Evolutionary conservation across 2,113 vertebrate species (phyloP).

Genomic region (Hemichromis elongatus): DNA sequence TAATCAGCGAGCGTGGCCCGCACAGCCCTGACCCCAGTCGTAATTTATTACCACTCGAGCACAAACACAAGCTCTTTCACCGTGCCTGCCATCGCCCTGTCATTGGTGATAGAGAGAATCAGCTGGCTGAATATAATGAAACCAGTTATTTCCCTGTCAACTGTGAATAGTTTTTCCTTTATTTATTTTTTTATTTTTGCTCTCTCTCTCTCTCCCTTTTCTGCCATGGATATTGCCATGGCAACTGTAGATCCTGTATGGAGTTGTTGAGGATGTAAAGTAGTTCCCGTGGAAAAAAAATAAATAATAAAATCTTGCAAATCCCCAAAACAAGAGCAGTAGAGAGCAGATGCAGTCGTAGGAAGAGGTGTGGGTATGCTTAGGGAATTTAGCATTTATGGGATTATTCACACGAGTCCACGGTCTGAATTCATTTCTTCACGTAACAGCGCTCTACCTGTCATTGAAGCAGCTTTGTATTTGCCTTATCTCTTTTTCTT

Average conservation of each 20-base stretch:
- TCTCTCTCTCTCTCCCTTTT: not conserved
- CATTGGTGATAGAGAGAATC: slow-evolving; percentile 57
- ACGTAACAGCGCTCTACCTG: slow-evolving; percentile 15
- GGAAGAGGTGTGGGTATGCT: slow-evolving; percentile 31
- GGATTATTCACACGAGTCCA: slow-evolving; percentile 44
- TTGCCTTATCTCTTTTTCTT: slow-evolving; percentile 11
- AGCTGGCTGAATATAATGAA: slow-evolving; percentile 65
- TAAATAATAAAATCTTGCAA: slow-evolving; percentile 55
- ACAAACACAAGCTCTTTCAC: slow-evolving; percentile 45
- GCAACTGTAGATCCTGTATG: slow-evolving; percentile 66
- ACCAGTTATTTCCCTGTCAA: slow-evolving; percentile 69
- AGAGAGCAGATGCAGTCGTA: slow-evolving; percentile 45
- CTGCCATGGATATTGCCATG: slow-evolving; percentile 64
- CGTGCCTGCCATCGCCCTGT: slow-evolving; percentile 21
- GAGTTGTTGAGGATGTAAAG: slow-evolving; percentile 57
- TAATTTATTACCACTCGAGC: slow-evolving; percentile 62
- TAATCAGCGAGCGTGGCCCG: slow-evolving; percentile 51
- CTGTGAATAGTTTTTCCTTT: slow-evolving; percentile 42
- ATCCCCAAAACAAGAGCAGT: slow-evolving; percentile 66
- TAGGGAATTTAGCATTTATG: slow-evolving; percentile 46
- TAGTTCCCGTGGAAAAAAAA: slow-evolving; percentile 50
- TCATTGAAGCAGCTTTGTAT: slow-evolving; percentile 23
- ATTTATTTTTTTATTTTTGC: not conserved
- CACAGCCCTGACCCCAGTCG: slow-evolving; percentile 46
- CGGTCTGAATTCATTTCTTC: not conserved